Evolutionary conservation across 2,888 invertebrate genomes (phyloP), one percentile per base, ranked within the genome.

Genomic region (Drosophila paucipuncta): DNA sequence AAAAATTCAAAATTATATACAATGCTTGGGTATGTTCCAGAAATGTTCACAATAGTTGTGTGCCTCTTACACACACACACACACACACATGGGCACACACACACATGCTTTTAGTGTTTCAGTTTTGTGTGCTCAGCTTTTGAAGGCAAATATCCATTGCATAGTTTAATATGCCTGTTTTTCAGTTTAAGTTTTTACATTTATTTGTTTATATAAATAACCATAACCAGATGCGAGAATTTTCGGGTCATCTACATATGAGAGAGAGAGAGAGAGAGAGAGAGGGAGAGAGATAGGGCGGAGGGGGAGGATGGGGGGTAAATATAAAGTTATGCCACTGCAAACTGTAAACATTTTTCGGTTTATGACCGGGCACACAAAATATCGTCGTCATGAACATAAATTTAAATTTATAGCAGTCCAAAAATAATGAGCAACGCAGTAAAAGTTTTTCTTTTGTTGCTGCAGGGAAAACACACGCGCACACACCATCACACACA

Each of bases 331-430:
- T 82, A 82, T 78, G 73, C 69, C 71, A 71, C 49, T 66, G 78
- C 60, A 82, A 80, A 83, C 80, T 78, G 78, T 80, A 83, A 80
- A 82, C 75, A 80, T 80, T 83, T 82, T 74, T 80, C 68, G 74
- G 76, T 83, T 83, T 83, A 80, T 76, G 83, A 70, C 74, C 69
- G 73, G 69, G 80, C 73, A 63, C 70, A 68, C 71, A 80, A 78
- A 73, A 69, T 75, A 78, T 80, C 73, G 75, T 80, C 78, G 82
- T 73, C 78, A 72, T 78, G 83, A 76, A 47, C 80, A 80, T 83
- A 80, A 83, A 83, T 78, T 83, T 78, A 80, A 83, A 83, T 83
- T 83, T 83, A 83, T 83, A 74, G 76, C 82, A 80, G 82, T 73
- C 73, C 72, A 82, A 82, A 82, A 83, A 78, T 82, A 82, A 82